phyloP scores from a whole-genome alignment of 2,797 vertebrate genomes.

The Phaenicophaeus curvirostris region DNA sequence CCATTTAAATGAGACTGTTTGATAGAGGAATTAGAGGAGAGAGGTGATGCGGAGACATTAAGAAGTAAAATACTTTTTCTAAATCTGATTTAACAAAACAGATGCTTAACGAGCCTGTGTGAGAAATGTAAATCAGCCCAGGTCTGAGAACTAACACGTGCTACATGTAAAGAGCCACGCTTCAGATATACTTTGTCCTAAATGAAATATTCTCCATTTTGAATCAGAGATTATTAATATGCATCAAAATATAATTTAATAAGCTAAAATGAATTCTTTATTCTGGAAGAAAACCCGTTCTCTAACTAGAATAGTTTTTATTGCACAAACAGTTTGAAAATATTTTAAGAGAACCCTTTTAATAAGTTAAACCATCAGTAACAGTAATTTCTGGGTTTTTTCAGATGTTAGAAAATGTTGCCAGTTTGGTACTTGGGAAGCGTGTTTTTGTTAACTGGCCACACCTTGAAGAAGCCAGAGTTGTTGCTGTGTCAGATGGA shows the following conservation, averaged over 20 bases:
- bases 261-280: not conserved
- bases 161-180: not conserved
- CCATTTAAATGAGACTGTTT: not conserved
- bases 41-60: not conserved
- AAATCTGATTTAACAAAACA: not conserved
- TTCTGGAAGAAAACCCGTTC: not conserved
- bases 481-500: slow-evolving; percentile 91
- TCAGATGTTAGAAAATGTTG: slow-evolving; percentile 85
- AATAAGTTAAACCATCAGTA: not conserved
- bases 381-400: slow-evolving; percentile 26
- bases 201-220: not conserved
- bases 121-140: not conserved
- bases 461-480: slow-evolving; percentile 94
- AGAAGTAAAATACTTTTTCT: not conserved
- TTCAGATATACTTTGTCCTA: not conserved
- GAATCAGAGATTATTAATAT: not conserved
- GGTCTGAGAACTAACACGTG: not conserved
- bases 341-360: not conserved
- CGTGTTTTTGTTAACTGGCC: slow-evolving; percentile 96
- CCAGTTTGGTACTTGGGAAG: slow-evolving; percentile 83
- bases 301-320: not conserved
- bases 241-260: not conserved
- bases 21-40: not conserved
- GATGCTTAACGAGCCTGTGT: not conserved
- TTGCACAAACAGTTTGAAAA: not conserved